Percentiles rank a stretch among this genome's conserved stretches.
Conservation (phyloP, 2,888 invertebrate genomes). For the Leucoma salicis region DNA sequence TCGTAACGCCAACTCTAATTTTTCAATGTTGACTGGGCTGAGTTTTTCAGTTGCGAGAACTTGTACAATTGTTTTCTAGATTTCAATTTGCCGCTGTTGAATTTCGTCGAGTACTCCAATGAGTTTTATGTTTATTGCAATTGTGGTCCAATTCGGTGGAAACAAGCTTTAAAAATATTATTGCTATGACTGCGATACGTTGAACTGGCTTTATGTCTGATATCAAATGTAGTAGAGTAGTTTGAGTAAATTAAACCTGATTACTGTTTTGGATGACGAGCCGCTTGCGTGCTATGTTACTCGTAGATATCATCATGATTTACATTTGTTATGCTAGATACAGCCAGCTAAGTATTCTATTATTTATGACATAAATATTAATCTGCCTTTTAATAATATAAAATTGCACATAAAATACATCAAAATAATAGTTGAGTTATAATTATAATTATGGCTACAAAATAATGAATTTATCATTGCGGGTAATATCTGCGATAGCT, state of each 20-base stretch:
- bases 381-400: too few species aligned
- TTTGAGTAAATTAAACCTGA: slow-evolving; percentile 63
- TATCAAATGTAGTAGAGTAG: slow-evolving; percentile 47
- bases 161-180: slow-evolving; percentile 56
- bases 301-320: slow-evolving; percentile 53
- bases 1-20: slow-evolving; percentile 65
- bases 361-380: slow-evolving; percentile 5
- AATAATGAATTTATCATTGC: too few species aligned
- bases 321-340: slow-evolving; percentile 39
- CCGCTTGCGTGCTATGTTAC: slow-evolving; percentile 59
- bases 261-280: slow-evolving; percentile 55
- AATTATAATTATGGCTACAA: too few species aligned
- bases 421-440: too few species aligned
- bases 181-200: slow-evolving; percentile 45
- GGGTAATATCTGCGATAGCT: too few species aligned
- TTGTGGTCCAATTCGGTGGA: slow-evolving; percentile 56
- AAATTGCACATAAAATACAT: too few species aligned
- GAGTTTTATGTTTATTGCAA: slow-evolving; percentile 55
- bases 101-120: slow-evolving; percentile 45
- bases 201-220: slow-evolving; percentile 38
- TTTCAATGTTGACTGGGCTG: slow-evolving; percentile 56
- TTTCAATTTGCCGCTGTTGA: slow-evolving; percentile 51
- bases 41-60: slow-evolving; percentile 45
- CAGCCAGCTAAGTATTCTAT: not conserved
- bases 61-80: slow-evolving; percentile 54